Conservation (phyloP, 2,888 invertebrate genomes). For the Tachina fera region DNA sequence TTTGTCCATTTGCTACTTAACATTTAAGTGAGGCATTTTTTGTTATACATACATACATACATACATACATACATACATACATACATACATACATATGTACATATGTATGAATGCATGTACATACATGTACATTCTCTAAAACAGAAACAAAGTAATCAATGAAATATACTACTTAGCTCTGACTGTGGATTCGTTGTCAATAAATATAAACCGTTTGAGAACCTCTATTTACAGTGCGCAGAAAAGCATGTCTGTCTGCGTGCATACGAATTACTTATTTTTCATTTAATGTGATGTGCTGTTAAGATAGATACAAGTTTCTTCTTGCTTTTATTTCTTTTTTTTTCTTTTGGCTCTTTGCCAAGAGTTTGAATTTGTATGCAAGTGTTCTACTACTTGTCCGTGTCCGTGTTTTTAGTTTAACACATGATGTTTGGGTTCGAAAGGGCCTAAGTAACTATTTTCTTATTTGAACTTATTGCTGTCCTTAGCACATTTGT, state of each 20-base stretch:
- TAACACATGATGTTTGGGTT: constrained; percentile 3
- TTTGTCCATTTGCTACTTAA: too few relatives aligned
- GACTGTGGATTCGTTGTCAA: neutral
- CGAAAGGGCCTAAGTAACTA: constrained; percentile 1
- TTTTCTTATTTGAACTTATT: neutral
- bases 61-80: too few relatives aligned
- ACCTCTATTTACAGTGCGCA: neutral
- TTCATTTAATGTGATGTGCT: constrained; percentile 60
- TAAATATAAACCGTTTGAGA: constrained; percentile 3
- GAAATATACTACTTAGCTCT: neutral
- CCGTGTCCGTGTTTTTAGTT: constrained; percentile 5
- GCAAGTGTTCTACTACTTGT: neutral
- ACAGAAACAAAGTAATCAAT: neutral
- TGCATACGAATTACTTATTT: constrained; percentile 40
- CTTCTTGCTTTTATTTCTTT: constrained; percentile 11
- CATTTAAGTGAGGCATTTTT: too few relatives aligned
- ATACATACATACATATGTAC: too few relatives aligned
- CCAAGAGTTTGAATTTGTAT: constrained; percentile 37
- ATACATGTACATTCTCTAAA: too few relatives aligned
- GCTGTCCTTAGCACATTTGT: neutral
- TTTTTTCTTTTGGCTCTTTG: constrained; percentile 42
- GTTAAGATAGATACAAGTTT: constrained; percentile 56
- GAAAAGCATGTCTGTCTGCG: neutral
- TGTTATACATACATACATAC: too few relatives aligned
- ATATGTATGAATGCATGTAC: too few relatives aligned